Base-by-base conservation (phyloP, 1,140 invertebrate genomes). In the Cyclargus thomasi region DNA sequence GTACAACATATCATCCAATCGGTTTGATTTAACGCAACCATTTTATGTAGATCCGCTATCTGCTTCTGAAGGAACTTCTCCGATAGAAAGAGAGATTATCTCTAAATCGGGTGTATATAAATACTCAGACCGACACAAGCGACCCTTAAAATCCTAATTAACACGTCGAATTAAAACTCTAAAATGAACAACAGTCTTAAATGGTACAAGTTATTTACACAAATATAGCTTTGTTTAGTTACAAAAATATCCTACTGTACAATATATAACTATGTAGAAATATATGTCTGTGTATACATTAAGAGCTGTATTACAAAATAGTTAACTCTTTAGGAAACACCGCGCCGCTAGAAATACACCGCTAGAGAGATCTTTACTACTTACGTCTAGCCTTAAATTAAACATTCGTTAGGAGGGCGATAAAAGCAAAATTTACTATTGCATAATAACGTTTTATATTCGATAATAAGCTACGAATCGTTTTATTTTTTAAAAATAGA, bases 171-270 rank as follows among this genome's bases (percentile, higher is more conserved):
- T 88, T 88, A 90, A 88, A 90, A 79, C 79, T 83, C 84, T 88
- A 86, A 83, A 85, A 82, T 86, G 82, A 88, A 90, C 86, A 90
- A 90, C 88, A 90, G 86, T 90, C 88, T 88, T 88, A 88, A 77
- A 80, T 85, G 77, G 83, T 88, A 88, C 80, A 85, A 79, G 79
- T 84, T 90, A 90, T 90, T 88, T 90, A 90, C 86, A 90, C 85
- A 85, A 84, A 85, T 80, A 81, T 86, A 59, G 20, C 5, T 59
- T 83, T 75, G 79, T 75, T 76, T 72, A n/a, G n/a, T 77, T 82
- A 84, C 80, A 86, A 88, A 90, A 88, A 87, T 87, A 86, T 80
- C 78, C 83, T 88, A 90, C 81, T 87, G 82, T 90, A 88, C 85
- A 90, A 73, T 82, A 85, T 76, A 81, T 74, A 77, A 85, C 74